Evolutionary conservation across 1,140 invertebrate species (phyloP), one percentile per base, ranked within the genome.

Genomic region (Spodoptera litura): DNA sequence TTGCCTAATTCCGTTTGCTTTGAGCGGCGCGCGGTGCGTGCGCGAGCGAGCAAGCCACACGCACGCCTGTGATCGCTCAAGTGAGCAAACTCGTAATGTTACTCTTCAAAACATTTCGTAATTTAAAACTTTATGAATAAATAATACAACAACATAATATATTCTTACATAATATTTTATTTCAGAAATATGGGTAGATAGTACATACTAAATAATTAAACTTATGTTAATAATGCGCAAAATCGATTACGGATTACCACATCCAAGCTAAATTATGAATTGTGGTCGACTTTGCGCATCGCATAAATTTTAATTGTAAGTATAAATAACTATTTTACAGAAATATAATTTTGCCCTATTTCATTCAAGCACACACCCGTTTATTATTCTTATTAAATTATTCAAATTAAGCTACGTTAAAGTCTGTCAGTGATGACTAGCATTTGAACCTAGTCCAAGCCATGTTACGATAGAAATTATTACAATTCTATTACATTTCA

Each of bases 371-470:
- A 55, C 49, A 51, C 51, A 62, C 59, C 44, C 25, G 59, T 55
- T 75, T 71, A 35, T 44, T 20, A 27, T 8, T 20, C n/a, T 20
- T 75, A 35, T 12, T 62, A 31, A 62, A 68, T 68, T 68, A 68
- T 68, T 64, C 59, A 62, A 44, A 75, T 62, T 62, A 75, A 31
- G 49, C 44, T 64, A 78, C 49, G 38, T 72, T 61, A 70, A 80
- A 82, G 81, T 82, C 83, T 88, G 85, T 85, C 85, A 88, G 83
- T 88, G 87, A 83, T 88, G 90, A 91, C 90, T 91, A 93, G 86
- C 81, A 80, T 84, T 64, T 76, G 77, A 88, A 88, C 85, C 89
- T 87, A 93, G 89, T 83, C 87, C 66, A 78, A 81, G 68, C 62
- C 62, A n/a, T 58, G 61, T 64, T 61, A 77, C 12, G 10, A 66